Evolutionary conservation across 2,797 vertebrate species (phyloP), one percentile per base, ranked within the genome.

Genomic region (Pogoniulus pusillus): DNA sequence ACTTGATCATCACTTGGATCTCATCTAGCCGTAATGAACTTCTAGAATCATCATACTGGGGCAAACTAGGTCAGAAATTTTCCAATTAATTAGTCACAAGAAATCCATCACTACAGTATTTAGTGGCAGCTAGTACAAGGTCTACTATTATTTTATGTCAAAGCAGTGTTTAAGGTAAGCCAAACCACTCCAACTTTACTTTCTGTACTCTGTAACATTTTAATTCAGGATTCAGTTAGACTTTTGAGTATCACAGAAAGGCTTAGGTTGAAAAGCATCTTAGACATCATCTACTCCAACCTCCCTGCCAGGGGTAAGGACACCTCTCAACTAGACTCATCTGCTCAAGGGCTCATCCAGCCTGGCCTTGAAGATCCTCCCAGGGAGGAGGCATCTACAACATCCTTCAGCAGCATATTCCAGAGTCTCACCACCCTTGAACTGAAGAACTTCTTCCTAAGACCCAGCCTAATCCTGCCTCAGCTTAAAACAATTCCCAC

Each of bases 41-140:
- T 62, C 77, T 80, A n/a, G 74, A 66, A 62, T 9, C 41, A 83
- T 30, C 47, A 47, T 7, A 55, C 2, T 63, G 7, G 29, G 54
- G 17, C 4, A 62, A 92, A 88, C 27, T 39, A 62, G 34, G 12
- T 35, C 43, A 84, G 58, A 81, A 82, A 86, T 70, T 12, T 49
- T 64, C 89, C 62, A 83, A 89, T 32, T 86, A 91, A 87, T 92
- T 69, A 92, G 30, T 49, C 54, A 70, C 8, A 71, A 71, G 17
- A 78, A 81, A 55, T 41, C 62, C 41, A 58, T 9, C 53, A 23
- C n/a, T 54, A 34, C 12, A 58, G 23, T 32, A 77, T 55, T 73
- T 66, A 85, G 29, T 39, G 15, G 43, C 35, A 91, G 20, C 29
- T 35, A 73, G 12, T 35, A 63, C 7, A 39, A 13, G 41, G 29